phyloP scores from a whole-genome alignment of 2,797 vertebrate species.

The Cheirogaleus major region DNA sequence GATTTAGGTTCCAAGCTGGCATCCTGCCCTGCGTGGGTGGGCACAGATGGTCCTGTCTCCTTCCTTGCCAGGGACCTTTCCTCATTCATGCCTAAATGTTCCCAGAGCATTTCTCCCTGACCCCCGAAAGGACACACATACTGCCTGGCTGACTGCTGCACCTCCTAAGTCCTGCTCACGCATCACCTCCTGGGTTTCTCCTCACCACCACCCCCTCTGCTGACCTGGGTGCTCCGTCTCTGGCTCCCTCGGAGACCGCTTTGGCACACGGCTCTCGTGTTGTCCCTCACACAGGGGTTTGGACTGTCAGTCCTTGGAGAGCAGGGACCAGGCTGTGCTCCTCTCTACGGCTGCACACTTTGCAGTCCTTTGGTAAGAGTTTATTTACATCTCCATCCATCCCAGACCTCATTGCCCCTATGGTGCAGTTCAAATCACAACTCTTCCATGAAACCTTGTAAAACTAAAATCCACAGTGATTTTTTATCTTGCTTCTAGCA shows the following conservation, averaged over 20 bases:
- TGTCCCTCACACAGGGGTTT: not conserved
- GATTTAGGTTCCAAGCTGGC: not conserved
- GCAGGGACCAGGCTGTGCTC: not conserved
- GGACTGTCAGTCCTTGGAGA: not conserved
- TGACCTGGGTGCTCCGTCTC: not conserved
- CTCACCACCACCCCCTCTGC: accelerated
- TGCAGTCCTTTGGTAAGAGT: not conserved
- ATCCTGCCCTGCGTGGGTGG: not conserved
- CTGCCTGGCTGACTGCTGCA: not conserved
- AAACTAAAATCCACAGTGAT: not conserved
- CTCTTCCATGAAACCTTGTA: not conserved
- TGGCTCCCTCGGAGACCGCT: not conserved
- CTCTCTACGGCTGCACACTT: not conserved
- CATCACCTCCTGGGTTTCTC: not conserved
- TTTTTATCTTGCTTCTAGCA: not conserved
- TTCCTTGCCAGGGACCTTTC: not conserved
- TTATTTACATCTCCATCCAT: not conserved
- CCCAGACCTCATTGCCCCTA: not conserved
- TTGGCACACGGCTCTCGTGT: not conserved
- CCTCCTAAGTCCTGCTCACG: accelerated
- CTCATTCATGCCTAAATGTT: not conserved
- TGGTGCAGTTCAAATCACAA: not conserved
- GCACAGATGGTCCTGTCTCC: not conserved
- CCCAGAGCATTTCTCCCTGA: not conserved
- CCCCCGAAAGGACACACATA: accelerated